Evolutionary conservation across 2,113 vertebrate species (phyloP), one percentile per base, ranked within the genome.

Genomic region (Alosa alosa): DNA sequence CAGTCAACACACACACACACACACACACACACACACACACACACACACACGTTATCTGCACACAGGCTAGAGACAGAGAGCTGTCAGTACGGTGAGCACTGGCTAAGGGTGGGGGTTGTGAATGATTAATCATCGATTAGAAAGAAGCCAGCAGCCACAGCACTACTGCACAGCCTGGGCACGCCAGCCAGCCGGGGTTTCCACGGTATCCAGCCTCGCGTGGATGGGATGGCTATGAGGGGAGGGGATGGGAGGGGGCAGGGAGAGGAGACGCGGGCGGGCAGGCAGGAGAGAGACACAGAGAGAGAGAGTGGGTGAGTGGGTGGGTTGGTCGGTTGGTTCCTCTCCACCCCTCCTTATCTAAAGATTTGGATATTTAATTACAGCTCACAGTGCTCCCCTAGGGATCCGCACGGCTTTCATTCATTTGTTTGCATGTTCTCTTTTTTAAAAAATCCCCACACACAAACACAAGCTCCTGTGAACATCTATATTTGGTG

Each of bases 81-180:
- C 64, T 36, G 39, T 41, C 72, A 78, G 72, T 78, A 36, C 49
- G 72, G 31, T 36, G 72, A n/a, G 86, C 57, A 18, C 22, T 4
- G 68, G 82, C 46, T 49, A 10, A 50, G 44, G 87, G 68, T 82
- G 20, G 84, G 81, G 55, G 39, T 49, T 36, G 72, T 75, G 31
- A 50, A 86, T 75, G 72, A 86, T 86, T 81, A 83, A 86, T 86
- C 84, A 88, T 85, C 72, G 36, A 85, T 85, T 85, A 83, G 44
- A 25, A 55, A 7, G 64, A 11, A 81, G 85, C 68, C 72, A 83
- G 72, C 68, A 15, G 72, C 13, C 72, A 68, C 60, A 11, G 60
- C 2, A 18, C 72, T 68, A 39, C 25, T 75, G 72, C 72, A 39
- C 72, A 15, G 72, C 31, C 31, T 36, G 36, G 72, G 55, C 50